Evolutionary conservation across 2,888 invertebrate species (phyloP), one percentile per base, ranked within the genome.

Genomic region (Lochmaea capreae): DNA sequence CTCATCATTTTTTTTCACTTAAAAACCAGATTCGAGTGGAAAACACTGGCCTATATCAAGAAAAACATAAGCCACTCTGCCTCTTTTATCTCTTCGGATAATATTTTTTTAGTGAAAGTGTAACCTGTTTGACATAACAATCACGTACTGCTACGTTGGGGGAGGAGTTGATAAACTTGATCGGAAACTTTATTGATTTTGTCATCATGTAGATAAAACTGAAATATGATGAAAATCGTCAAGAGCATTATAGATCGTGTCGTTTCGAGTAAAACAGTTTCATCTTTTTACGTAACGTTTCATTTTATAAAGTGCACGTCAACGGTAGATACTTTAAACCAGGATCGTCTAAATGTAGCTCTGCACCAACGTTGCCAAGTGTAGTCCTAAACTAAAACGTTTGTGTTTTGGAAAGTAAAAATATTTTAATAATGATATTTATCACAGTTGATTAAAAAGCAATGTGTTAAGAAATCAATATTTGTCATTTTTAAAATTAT

Each of bases 121-220:
- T 59, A 63, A 65, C 69, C 57, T 68, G 68, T 49, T 68, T 58
- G 52, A 66, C 61, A 75, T 72, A 69, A 59, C 68, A 72, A 75
- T 75, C 66, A 62, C 61, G 69, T 39, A 39, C 33, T 39, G 8
- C 62, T 18, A 43, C 8, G 9, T 18, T 39, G 22, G 16, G 42
- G 43, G 11, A 69, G 62, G 18, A 62, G 69, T 58, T 68, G 61
- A 68, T 59, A 68, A 68, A 68, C 42, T 69, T 69, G 69, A 70
- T 70, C 63, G 71, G 49, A 43, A 65, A 57, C 14, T 65, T 66
- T 73, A 73, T 69, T 69, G 73, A 73, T 73, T 73, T 73, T 73
- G 68, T 65, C 73, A 73, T 73, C 69, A 69, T 61, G 65, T 73
- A 69, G 65, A 73, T 73, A 69, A 68, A 73, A 69, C 43, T 69